Evolutionary conservation across 2,888 invertebrate genomes (phyloP), one percentile per base, ranked within the genome.

Genomic region (Podotricha telesiphe): DNA sequence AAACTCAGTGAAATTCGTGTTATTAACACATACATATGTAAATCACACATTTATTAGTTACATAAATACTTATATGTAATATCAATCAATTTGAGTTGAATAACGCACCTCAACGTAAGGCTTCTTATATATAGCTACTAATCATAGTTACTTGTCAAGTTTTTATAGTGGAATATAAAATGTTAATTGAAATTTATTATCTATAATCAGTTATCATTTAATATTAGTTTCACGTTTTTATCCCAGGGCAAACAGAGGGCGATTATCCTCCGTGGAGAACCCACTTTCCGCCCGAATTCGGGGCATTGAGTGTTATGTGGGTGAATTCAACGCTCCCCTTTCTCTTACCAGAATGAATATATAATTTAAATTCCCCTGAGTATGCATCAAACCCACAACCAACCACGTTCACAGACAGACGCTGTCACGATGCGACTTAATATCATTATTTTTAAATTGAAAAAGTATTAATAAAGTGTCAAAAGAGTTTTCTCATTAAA

Each of bases 1-100:
- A 2, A 28, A 11, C n/a, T 59, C 17, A 59, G 45, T 59, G 45
- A 45, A 45, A 59, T 59, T 45, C 45, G 59, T 28, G n/a, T 2
- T 17, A 45, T 42, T 10, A 22, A 1, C 5, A 42, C 15, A 42
- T 7, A 20, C 17, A 34, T 56, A 5, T 37, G 37, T 11, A 40
- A 40, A 15, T 40, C 19, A 19, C 56, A 19, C 0, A 8, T 56
- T 58, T 58, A 42, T 58, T n/a, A 3, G 22, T 58, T 42, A 58
- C 42, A 28, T 20, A 48, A 48, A 20, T 3, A 11, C 48, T 8
- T 11, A 48, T 19, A 48, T 48, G 20, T 48, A 48, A 48, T 20
- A 51, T 28, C 11, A 47, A 47, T 47, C 47, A 47, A 47, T 17
- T 47, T 17, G 47, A 47, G 47, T 47, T 47, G 47, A 17, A 47